A percentile compares a stretch with the other conserved stretches of the same genome.
These are phyloP conservation scores for Amiota mariae DNA, from an alignment of 2,888 invertebrate genomes.

Conservation along the genomic window DNA sequence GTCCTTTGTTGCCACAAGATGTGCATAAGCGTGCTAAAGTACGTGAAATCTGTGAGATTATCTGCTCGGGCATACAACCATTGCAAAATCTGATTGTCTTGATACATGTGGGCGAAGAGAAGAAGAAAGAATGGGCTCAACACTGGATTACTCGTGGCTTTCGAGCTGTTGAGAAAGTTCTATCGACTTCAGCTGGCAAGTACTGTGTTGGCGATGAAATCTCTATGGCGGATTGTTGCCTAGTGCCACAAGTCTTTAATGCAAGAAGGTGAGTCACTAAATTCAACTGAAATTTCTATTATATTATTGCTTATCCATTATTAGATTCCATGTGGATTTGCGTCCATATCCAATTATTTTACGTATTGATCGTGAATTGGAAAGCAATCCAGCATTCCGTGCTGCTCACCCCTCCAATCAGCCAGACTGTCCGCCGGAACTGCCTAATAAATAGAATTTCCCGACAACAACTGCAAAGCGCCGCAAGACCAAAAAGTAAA, in stretches of 20 bases:
- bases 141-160: conserved; percentile 94
- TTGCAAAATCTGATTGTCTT: conserved; percentile 93
- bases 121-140: conserved; percentile 93
- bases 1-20: conserved; percentile 90
- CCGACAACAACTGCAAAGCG: conserved; percentile 71
- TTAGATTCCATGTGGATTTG: conserved; percentile 92
- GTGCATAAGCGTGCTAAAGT: conserved; percentile 92
- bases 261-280: conserved; percentile 81
- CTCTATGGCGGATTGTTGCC: conserved; percentile 94
- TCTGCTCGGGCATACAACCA: conserved; percentile 96
- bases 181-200: conserved; percentile 89
- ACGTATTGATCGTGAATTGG: conserved; percentile 88
- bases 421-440: conserved; percentile 95
- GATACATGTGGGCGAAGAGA: conserved; percentile 89
- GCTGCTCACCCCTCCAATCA: conserved; percentile 93
- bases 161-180: conserved; percentile 88
- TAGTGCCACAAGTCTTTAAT: conserved; percentile 96
- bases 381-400: conserved; percentile 91
- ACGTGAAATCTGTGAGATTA: conserved; percentile 92
- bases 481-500: conserved; percentile 69
- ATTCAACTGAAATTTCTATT: not conserved
- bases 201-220: conserved; percentile 96
- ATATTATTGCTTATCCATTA: conserved; percentile 6
- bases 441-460: conserved; percentile 79
- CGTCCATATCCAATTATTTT: conserved; percentile 91